Evolutionary conservation across 1,140 invertebrate species (phyloP), one percentile per base, ranked within the genome.

Genomic region (Ruditapes philippinarum): DNA sequence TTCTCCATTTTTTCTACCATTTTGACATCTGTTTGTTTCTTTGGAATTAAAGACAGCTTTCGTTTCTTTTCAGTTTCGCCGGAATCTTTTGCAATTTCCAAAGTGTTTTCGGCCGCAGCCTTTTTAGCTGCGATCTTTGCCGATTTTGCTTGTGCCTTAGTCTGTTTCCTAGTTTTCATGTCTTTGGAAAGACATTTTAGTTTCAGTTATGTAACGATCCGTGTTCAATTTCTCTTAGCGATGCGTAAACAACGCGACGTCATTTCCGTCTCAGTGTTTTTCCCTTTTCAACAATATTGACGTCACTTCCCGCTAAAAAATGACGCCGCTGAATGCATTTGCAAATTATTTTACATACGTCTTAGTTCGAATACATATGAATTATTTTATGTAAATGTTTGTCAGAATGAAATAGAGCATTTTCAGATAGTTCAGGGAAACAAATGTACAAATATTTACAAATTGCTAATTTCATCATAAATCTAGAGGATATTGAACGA

Each of bases 181-280:
- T 31, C 38, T 31, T 51, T 51, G 25, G 25, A 33, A 54, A 54
- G 3, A 78, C 49, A 54, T 78, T 78, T 78, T 78, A 45, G 7
- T 49, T 31, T 25, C 62, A 25, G 62, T 65, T 11, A 28, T 9
- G 22, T 38, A 25, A n/a, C n/a, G n/a, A n/a, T n/a, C n/a, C n/a
- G 31, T 11, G 17, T 73, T 17, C 36, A 12, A 73, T 19, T 40
- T 40, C 19, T 1, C 19, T 11, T 40, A 25, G 17, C 54, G 42
- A 45, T 57, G 36, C 25, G 31, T 36, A 78, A 78, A 78, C 42
- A 78, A 57, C 31, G 28, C 54, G 74, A 78, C 74, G 74, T 78
- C 45, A 78, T 62, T n/a, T 62, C 57, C 57, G 57, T 57, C 19
- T n/a, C 42, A 45, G 42, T 45, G n/a, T n/a, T n/a, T n/a, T n/a